phyloP scores from a whole-genome alignment of 2,113 vertebrate species.

The Cyprinodon brontotheroides region DNA sequence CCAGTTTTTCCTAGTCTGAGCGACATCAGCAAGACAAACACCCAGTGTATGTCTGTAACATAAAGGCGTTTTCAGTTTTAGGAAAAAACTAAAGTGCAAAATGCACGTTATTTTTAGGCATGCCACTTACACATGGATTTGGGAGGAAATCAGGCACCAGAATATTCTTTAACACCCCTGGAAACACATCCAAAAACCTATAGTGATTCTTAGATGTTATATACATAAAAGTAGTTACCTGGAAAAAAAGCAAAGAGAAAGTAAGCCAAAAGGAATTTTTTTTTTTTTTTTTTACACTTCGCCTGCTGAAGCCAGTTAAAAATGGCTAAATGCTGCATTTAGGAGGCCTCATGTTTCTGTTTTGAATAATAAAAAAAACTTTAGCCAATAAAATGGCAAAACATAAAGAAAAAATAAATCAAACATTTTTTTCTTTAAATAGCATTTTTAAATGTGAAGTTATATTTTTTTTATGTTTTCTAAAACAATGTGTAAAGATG shows the following conservation, averaged over 20 bases:
- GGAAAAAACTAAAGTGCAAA: slow-evolving; percentile 38
- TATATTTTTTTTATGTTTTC: no score
- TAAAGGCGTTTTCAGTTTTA: slow-evolving; percentile 68
- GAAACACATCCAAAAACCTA: background rate
- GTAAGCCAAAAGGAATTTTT: background rate
- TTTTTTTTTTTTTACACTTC: no score
- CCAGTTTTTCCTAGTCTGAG: slow-evolving; percentile 75
- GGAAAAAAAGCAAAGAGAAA: background rate
- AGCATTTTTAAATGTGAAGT: no score
- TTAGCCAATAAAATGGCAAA: background rate
- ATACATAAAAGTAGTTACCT: background rate
- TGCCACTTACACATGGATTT: background rate
- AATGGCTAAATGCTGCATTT: background rate
- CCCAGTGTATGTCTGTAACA: slow-evolving; percentile 51
- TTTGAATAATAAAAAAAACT: background rate
- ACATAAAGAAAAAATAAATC: background rate
- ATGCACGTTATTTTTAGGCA: slow-evolving; percentile 3
- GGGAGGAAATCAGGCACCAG: background rate
- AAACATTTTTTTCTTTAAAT: no score
- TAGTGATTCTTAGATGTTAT: background rate
- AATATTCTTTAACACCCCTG: background rate
- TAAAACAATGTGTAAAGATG: no score
- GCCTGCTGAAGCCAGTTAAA: background rate
- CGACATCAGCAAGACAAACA: slow-evolving; percentile 74
- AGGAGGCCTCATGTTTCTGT: no score